phyloP scores from a whole-genome alignment of 2,797 vertebrate species.

The Pampus argenteus region DNA sequence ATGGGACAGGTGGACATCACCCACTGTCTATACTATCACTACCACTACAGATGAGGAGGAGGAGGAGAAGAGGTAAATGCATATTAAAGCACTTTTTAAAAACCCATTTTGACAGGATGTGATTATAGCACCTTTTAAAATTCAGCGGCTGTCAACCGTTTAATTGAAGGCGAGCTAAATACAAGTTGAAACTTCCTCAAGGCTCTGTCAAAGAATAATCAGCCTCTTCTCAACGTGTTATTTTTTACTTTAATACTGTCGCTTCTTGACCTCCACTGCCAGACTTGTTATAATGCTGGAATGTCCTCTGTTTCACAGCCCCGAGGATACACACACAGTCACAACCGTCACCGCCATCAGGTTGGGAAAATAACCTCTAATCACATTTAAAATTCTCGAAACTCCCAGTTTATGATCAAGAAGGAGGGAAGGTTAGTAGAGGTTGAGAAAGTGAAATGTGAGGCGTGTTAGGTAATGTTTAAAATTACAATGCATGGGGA shows the following conservation, averaged over 20 bases:
- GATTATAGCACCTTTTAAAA: constrained; percentile 50
- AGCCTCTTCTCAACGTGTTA: constrained; percentile 30
- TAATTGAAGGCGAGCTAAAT: constrained; percentile 62
- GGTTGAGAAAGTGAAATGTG: background rate
- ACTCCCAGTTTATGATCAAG: constrained; percentile 5
- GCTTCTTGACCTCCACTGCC: constrained; percentile 25
- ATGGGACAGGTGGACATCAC: constrained; percentile 81
- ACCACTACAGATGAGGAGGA: constrained; percentile 31
- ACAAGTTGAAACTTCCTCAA: constrained; percentile 39
- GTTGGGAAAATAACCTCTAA: constrained; percentile 34
- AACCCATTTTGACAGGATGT: constrained; percentile 39
- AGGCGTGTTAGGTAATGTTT: constrained; percentile 34
- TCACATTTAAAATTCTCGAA: constrained; percentile 1
- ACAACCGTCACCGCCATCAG: constrained; percentile 68
- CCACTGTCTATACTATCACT: constrained; percentile 62
- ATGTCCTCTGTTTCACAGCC: constrained; percentile 62
- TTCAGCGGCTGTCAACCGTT: constrained; percentile 53
- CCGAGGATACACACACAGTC: constrained; percentile 38
- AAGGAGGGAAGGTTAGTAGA: background rate
- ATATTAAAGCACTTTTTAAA: constrained; percentile 7
- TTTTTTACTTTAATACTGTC: constrained; percentile 20
- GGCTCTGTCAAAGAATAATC: constrained; percentile 47
- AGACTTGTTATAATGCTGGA: constrained; percentile 38
- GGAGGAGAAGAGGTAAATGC: constrained; percentile 48
- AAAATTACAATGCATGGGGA: constrained; percentile 20